Conservation (phyloP, 2,113 vertebrate genomes). For the Phrynosoma platyrhinos region DNA sequence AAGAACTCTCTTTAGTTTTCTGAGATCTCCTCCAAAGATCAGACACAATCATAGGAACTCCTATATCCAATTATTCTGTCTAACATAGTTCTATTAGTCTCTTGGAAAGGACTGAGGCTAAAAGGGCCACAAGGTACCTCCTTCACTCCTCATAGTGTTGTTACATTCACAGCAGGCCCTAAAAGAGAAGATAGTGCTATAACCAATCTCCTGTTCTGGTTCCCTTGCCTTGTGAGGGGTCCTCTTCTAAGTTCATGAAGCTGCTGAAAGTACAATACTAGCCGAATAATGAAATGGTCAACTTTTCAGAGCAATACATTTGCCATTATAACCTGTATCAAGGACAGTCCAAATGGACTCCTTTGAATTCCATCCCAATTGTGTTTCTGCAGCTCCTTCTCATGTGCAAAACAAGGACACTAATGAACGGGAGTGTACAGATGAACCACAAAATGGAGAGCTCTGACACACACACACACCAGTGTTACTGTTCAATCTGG, state of each 20-base stretch:
- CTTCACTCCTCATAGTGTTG: not conserved
- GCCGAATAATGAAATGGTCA: not conserved
- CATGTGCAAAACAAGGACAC: not conserved
- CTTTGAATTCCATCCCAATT: not conserved
- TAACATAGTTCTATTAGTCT: not conserved
- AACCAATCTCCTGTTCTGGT: not conserved
- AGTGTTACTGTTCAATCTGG: not conserved
- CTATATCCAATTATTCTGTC: not conserved
- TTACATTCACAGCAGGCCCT: not conserved
- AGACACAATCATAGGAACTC: not conserved
- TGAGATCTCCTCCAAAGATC: not conserved
- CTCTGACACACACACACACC: not conserved
- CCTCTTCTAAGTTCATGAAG: not conserved
- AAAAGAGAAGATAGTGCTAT: not conserved
- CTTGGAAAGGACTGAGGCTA: conserved; percentile 30
- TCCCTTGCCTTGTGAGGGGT: not conserved
- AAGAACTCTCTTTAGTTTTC: not conserved
- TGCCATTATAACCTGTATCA: not conserved
- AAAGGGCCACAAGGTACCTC: not conserved
- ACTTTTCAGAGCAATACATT: not conserved
- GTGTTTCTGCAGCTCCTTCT: not conserved
- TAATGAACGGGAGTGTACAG: not conserved
- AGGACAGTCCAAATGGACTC: not conserved
- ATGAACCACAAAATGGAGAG: not conserved
- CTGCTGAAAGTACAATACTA: not conserved